Evolutionary conservation across 2,888 invertebrate genomes (phyloP).

Genomic region (Napeogenes inachia): DNA sequence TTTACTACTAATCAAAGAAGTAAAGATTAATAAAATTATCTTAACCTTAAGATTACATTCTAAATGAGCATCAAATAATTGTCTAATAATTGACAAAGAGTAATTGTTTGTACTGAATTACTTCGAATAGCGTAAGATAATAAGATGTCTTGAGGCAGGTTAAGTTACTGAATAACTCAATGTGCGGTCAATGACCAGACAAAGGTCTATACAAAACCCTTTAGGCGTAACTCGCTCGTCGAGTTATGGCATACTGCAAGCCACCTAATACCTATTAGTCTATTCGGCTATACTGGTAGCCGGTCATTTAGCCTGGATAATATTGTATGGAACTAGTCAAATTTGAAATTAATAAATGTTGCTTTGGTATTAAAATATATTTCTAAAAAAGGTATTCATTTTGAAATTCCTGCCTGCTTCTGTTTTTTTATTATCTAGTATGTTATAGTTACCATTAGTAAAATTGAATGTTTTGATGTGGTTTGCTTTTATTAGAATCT

Average conservation of each 20-base stretch:
- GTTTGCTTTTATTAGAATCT: too few relatives aligned
- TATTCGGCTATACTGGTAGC: constrained; percentile 4
- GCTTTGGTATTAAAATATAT: too few relatives aligned
- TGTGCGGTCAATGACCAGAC: constrained; percentile 26
- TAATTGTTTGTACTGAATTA: constrained; percentile 11
- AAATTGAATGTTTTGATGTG: too few relatives aligned
- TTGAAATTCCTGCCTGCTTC: too few relatives aligned
- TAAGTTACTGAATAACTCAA: constrained; percentile 25
- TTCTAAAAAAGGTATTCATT: too few relatives aligned
- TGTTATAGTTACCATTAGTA: too few relatives aligned
- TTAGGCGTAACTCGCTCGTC: constrained; percentile 27
- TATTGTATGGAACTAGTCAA: not conserved
- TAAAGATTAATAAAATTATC: too few relatives aligned
- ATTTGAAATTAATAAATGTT: too few relatives aligned
- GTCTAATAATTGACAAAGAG: not conserved
- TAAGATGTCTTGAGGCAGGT: constrained; percentile 22
- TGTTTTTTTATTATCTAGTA: too few relatives aligned
- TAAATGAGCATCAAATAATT: not conserved
- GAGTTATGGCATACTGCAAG: constrained; percentile 30
- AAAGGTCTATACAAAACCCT: constrained; percentile 29
- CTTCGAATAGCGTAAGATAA: constrained; percentile 19
- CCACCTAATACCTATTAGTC: constrained; percentile 29
- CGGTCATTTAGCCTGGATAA: constrained; percentile 2
- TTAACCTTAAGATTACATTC: too few relatives aligned
- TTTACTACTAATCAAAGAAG: too few relatives aligned